Percentiles rank a stretch among this genome's conserved stretches.
Evolutionary conservation across 2,113 vertebrate species (phyloP).

Genomic region (Hiodon alosoides): DNA sequence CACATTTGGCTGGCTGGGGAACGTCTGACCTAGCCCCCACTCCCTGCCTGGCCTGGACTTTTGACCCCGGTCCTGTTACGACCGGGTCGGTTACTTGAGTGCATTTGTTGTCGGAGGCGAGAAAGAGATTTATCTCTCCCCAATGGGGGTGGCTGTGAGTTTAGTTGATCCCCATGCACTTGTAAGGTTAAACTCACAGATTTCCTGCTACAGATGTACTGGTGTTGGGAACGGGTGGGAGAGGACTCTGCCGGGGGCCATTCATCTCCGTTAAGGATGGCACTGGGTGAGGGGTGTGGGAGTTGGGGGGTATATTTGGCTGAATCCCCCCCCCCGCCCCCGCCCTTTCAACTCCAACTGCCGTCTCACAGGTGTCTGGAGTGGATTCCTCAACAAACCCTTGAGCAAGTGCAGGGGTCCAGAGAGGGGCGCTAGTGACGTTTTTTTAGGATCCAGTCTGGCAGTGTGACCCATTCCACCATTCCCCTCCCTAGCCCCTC

Average conservation of each 20-base stretch:
- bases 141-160: conserved; percentile 53
- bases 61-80: conserved; percentile 62
- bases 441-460: conserved; percentile 49
- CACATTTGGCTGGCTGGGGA: conserved; percentile 50
- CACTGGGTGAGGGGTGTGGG: neutral
- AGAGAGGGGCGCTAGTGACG: conserved; percentile 19
- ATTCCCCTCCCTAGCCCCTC: conserved; percentile 3
- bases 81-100: conserved; percentile 26
- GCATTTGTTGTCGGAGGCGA: conserved; percentile 59
- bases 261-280: conserved; percentile 36
- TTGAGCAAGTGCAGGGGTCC: neutral
- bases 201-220: conserved; percentile 80
- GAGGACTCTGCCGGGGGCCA: conserved; percentile 41
- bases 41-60: conserved; percentile 49
- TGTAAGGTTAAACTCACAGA: conserved; percentile 85
- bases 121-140: conserved; percentile 79
- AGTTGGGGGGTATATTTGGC: neutral
- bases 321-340: neutral
- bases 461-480: conserved; percentile 25
- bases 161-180: conserved; percentile 59
- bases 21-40: conserved; percentile 54
- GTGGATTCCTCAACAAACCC: neutral
- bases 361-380: neutral
- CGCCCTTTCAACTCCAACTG: neutral
- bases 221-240: conserved; percentile 67